A percentile compares a stretch with the other conserved stretches of the same genome.
Evolutionary conservation across 1,140 invertebrate species (phyloP).

Genomic region (Tribolium madens): DNA sequence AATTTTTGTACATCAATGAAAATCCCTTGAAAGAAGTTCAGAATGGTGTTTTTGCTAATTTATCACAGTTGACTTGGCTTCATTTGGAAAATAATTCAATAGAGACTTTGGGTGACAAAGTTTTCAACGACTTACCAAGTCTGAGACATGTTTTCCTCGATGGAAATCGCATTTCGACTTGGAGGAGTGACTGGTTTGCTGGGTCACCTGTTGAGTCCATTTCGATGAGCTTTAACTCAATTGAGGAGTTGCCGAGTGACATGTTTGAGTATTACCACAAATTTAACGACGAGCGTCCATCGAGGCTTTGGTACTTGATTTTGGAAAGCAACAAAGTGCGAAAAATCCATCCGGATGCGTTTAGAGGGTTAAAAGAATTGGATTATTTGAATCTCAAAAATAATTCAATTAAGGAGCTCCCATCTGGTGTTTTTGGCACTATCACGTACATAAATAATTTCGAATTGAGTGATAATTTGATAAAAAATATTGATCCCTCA

Average conservation of each 20-base stretch:
- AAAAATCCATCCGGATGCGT: conserved; percentile 3
- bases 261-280: neutral
- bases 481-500: neutral
- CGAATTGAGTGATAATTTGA: conserved; percentile 5
- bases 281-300: neutral
- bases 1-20: neutral
- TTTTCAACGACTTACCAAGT: neutral
- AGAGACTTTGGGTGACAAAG: neutral
- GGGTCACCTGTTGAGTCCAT: neutral
- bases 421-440: neutral
- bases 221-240: neutral
- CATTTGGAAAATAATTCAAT: conserved; percentile 22
- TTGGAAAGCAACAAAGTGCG: neutral
- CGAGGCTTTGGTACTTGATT: neutral
- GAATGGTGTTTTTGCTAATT: neutral
- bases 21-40: neutral
- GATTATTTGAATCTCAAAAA: neutral
- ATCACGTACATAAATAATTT: conserved; percentile 2
- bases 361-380: neutral
- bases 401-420: neutral
- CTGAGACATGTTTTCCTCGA: neutral
- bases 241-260: neutral
- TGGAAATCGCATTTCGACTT: neutral
- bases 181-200: conserved; percentile 18
- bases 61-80: neutral